A percentile compares a stretch with the other conserved stretches of the same genome.
These are phyloP conservation scores for Halichoerus grypus DNA, from an alignment of 2,113 vertebrate genomes.

Conservation along the genomic window DNA sequence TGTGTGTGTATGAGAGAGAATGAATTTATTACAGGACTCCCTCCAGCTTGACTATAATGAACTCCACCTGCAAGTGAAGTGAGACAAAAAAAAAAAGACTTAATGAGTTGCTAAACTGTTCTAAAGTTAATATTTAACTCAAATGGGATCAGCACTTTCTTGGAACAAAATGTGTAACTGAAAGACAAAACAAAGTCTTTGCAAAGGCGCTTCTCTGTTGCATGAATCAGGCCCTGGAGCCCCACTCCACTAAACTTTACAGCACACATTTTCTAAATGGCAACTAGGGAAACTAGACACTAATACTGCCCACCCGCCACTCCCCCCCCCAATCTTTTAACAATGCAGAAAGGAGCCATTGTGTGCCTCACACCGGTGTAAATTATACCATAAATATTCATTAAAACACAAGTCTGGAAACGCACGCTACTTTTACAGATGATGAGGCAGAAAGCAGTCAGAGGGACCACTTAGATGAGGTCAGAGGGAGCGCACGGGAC, in stretches of 20 bases:
- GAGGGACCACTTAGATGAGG: background rate
- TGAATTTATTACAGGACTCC: background rate
- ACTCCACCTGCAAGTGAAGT: slow-evolving; percentile 51
- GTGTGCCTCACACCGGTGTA: background rate
- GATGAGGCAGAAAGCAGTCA: slow-evolving; percentile 27
- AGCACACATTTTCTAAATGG: slow-evolving; percentile 47
- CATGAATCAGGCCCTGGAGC: slow-evolving; percentile 63
- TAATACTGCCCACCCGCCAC: background rate
- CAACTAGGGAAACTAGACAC: slow-evolving; percentile 72
- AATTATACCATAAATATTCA: slow-evolving; percentile 75
- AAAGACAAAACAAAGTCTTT: slow-evolving; percentile 45
- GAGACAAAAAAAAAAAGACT: slow-evolving; percentile 22
- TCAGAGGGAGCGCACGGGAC: background rate
- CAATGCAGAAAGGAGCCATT: slow-evolving; percentile 62
- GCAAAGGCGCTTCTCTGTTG: slow-evolving; percentile 38
- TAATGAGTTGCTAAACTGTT: slow-evolving; percentile 76
- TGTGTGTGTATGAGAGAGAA: background rate
- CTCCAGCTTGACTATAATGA: slow-evolving; percentile 41
- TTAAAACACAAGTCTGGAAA: slow-evolving; percentile 61
- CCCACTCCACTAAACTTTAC: slow-evolving; percentile 75
- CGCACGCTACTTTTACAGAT: background rate
- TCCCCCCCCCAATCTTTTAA: slow-evolving; percentile 39
- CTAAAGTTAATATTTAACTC: slow-evolving; percentile 77
- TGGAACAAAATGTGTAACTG: slow-evolving; percentile 39
- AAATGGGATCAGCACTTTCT: slow-evolving; percentile 75